Conservation (phyloP, 2,888 invertebrate genomes). For the Nudaria mundana region DNA sequence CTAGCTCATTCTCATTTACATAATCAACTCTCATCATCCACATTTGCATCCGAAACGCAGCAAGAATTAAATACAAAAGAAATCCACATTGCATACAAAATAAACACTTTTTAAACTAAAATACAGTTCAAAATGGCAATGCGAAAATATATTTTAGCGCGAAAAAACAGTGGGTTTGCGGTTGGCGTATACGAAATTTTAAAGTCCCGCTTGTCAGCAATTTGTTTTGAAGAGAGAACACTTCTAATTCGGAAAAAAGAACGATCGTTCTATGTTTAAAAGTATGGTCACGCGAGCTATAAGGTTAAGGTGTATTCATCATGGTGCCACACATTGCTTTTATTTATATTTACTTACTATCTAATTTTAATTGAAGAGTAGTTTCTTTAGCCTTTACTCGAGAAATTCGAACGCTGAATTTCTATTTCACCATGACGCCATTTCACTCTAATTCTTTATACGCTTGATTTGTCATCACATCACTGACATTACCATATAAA, state of each 20-base stretch:
- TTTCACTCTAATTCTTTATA: too few species aligned
- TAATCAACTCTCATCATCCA: conserved; percentile 71
- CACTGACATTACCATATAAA: too few species aligned
- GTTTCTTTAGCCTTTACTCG: too few species aligned
- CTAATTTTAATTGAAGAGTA: too few species aligned
- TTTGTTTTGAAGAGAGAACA: conserved; percentile 79
- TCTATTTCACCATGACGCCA: too few species aligned
- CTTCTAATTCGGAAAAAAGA: conserved; percentile 79
- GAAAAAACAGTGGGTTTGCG: conserved; percentile 39
- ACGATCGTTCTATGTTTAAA: conserved; percentile 74
- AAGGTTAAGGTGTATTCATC: conserved; percentile 40
- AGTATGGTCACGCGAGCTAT: conserved; percentile 72
- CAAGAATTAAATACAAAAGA: conserved; percentile 60
- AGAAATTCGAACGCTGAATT: too few species aligned
- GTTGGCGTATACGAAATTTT: conserved; percentile 65
- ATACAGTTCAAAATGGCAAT: conserved; percentile 29
- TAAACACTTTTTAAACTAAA: conserved; percentile 11
- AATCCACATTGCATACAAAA: conserved; percentile 24
- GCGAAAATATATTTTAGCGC: conserved; percentile 11
- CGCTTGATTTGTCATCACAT: too few species aligned
- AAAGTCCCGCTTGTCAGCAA: conserved; percentile 78
- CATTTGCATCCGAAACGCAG: conserved; percentile 71
- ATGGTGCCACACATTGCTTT: not conserved
- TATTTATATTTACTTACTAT: too few species aligned
- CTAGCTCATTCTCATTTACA: conserved; percentile 60